Evolutionary conservation across 2,113 vertebrate genomes (phyloP).

Genomic region (Sinocyclocheilus anophthalmus): DNA sequence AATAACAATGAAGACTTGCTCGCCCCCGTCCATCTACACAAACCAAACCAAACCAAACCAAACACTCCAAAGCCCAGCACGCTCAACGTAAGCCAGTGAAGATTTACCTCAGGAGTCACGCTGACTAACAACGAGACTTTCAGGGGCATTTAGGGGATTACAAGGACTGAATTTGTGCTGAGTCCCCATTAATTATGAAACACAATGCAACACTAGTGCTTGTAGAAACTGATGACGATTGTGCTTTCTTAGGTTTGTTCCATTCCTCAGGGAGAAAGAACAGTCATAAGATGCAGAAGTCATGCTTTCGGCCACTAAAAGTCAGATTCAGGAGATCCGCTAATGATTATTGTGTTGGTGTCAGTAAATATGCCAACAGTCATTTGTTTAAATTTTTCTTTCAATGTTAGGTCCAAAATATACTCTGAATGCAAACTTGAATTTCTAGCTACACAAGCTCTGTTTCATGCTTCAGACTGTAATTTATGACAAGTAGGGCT

Average conservation of each 20-base stretch:
- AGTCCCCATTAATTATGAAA: constrained; percentile 65
- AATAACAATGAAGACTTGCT: constrained; percentile 35
- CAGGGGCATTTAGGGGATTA: constrained; percentile 28
- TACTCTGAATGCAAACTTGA: neutral
- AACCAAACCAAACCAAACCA: neutral
- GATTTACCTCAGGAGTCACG: neutral
- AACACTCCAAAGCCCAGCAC: neutral
- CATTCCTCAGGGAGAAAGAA: neutral
- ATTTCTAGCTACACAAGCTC: neutral
- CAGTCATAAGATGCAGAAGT: constrained; percentile 4
- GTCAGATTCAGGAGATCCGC: constrained; percentile 2
- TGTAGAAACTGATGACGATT: constrained; percentile 58
- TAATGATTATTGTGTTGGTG: neutral
- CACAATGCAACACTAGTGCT: constrained; percentile 50
- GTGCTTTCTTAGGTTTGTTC: constrained; percentile 50
- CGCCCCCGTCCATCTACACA: neutral
- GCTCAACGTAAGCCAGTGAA: neutral
- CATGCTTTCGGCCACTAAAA: neutral
- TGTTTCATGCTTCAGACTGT: neutral
- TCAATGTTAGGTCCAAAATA: neutral
- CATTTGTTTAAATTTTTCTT: neutral
- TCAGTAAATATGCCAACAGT: neutral
- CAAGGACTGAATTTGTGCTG: constrained; percentile 34
- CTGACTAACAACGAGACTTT: neutral
- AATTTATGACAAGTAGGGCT: neutral